Conservation (phyloP, 2,113 vertebrate species). For the Solenodon paradoxus region DNA sequence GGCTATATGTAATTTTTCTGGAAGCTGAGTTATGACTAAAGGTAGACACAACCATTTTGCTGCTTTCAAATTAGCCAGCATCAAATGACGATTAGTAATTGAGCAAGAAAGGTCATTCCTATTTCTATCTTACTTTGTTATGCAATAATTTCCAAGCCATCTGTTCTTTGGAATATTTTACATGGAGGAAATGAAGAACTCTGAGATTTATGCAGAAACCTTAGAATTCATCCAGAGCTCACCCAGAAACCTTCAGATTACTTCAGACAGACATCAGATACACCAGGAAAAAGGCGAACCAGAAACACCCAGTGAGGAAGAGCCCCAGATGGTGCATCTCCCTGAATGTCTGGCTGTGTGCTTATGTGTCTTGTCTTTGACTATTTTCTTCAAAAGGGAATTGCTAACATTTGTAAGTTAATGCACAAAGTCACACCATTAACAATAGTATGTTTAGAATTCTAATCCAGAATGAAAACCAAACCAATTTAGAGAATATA, state of each 20-base stretch:
- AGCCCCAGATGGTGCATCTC: background rate
- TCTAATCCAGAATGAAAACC: conserved; percentile 22
- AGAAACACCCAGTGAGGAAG: background rate
- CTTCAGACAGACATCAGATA: background rate
- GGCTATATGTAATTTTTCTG: background rate
- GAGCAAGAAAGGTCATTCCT: conserved; percentile 48
- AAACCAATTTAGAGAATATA: background rate
- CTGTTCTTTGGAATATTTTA: conserved; percentile 54
- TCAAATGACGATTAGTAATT: conserved; percentile 40
- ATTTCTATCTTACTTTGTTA: conserved; percentile 19
- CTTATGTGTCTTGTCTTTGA: background rate
- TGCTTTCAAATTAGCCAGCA: conserved; percentile 33
- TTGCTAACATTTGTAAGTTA: background rate
- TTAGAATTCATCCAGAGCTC: background rate
- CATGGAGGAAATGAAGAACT: conserved; percentile 28
- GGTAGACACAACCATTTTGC: background rate
- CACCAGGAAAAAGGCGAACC: background rate
- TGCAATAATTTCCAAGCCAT: conserved; percentile 49
- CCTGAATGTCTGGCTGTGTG: background rate
- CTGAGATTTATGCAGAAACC: conserved; percentile 2
- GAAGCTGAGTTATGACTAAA: background rate
- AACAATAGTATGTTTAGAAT: conserved; percentile 19
- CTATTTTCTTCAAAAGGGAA: background rate
- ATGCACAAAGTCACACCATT: background rate
- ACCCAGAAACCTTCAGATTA: background rate